A percentile compares a stretch with the other conserved stretches of the same genome.
phyloP scores from a whole-genome alignment of 2,113 vertebrate genomes.

The Orycteropus afer region DNA sequence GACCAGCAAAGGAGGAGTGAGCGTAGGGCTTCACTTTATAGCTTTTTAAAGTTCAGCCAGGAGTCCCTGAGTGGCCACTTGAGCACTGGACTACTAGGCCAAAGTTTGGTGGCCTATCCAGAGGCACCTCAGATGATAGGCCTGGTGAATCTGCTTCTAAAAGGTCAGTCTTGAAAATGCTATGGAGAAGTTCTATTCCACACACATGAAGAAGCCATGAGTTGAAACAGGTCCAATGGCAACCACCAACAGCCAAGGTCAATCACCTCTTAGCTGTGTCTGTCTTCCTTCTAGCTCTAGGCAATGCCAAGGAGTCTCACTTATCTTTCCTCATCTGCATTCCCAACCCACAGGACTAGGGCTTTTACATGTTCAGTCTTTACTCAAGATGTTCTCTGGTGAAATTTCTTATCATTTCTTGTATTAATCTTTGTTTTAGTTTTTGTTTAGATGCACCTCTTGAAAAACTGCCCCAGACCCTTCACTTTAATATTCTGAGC shows the following conservation, averaged over 20 bases:
- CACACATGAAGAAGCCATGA: neutral
- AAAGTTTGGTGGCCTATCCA: neutral
- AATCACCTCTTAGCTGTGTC: neutral
- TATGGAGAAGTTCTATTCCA: neutral
- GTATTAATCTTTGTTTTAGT: constrained; percentile 6
- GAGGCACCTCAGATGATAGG: neutral
- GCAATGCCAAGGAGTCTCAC: neutral
- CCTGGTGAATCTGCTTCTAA: neutral
- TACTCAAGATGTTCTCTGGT: neutral
- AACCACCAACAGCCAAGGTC: neutral
- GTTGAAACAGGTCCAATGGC: neutral
- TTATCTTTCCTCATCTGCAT: neutral
- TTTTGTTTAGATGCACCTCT: constrained; percentile 37
- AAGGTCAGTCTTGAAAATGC: neutral
- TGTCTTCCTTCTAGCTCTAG: neutral
- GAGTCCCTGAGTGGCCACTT: neutral
- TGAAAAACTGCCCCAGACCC: neutral
- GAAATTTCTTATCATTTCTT: constrained; percentile 14
- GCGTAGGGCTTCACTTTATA: neutral
- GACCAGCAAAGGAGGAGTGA: neutral
- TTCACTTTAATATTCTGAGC: neutral
- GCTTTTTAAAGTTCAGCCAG: neutral
- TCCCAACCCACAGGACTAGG: neutral
- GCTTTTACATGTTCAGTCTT: neutral
- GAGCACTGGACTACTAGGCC: neutral